Evolutionary conservation across 30 jellyfish, hydroid and myxozoan species (phyloP).

Genomic region (Sanderia malayensis): DNA sequence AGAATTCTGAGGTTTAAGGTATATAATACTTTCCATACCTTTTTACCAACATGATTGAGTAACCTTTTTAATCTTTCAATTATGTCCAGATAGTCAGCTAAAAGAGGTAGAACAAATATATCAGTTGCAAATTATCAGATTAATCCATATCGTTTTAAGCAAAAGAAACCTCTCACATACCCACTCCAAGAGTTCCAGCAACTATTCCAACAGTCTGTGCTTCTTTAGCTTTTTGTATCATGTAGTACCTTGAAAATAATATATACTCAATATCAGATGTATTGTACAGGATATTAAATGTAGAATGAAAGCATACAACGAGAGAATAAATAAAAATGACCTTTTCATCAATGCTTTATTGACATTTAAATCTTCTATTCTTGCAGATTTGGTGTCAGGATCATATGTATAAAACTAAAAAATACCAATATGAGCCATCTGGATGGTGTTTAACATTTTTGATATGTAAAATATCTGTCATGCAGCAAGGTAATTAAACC

Average conservation of each 20-base stretch:
- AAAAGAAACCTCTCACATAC: constrained; percentile 39
- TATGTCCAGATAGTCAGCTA: constrained; percentile 68
- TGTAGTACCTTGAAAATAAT: constrained; percentile 53
- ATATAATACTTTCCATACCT: too few species aligned
- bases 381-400: constrained; percentile 36
- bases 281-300: too few species aligned
- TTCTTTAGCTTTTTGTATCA: constrained; percentile 94
- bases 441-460: too few species aligned
- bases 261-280: too few species aligned
- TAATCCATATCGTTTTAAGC: too few species aligned
- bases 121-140: too few species aligned
- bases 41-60: constrained; percentile 74
- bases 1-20: too few species aligned
- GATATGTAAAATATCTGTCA: too few species aligned
- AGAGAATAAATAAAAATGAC: neutral
- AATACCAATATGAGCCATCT: too few species aligned
- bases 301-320: too few species aligned
- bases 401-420: constrained; percentile 69
- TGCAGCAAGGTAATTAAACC: too few species aligned
- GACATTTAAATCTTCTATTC: constrained; percentile 62
- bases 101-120: neutral
- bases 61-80: constrained; percentile 61
- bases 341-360: constrained; percentile 83
- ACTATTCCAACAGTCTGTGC: constrained; percentile 94
- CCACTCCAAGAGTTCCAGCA: constrained; percentile 97